Evolutionary conservation across 1,140 invertebrate genomes (phyloP), one percentile per base, ranked within the genome.

Genomic region (Phocides pigmalion): DNA sequence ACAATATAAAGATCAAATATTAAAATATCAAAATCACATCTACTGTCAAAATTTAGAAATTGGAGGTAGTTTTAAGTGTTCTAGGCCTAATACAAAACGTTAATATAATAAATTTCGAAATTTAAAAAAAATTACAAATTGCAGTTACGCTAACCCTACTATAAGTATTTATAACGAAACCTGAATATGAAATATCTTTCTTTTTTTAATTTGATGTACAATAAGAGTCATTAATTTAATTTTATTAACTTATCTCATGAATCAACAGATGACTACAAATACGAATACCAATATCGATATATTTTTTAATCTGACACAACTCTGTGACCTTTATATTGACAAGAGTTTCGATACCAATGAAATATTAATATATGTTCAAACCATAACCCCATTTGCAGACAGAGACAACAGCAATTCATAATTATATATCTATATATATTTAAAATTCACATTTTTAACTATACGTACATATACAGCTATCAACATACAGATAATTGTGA

Each of bases 401-500:
- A 49, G 22, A 32, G 22, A 28, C 47, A 28, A 14, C 22, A 4
- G 47, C 47, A 14, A 50, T 50, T 50, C 22, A 50, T 35, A 35
- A 32, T 35, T 9, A 32, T 50, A 28, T 28, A 49, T 50, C 0
- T 50, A 50, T 39, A 12, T 15, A 54, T 39, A 25, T 19, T 66
- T 54, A 59, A 42, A 53, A 61, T 50, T 59, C 64, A 66, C 64
- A 66, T 66, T 35, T 32, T 12, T 39, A 58, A 50, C 32, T 65
- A 50, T 39, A 39, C 35, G 35, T 50, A 50, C 51, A 73, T 44
- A 68, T 53, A 65, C 16, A 68, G n/a, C 3, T 69, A 72, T 70
- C 70, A 70, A 76, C 71, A 81, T 74, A 70, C 47, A 75, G 42
- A 70, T 63, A 65, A 81, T 81, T 73, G 76, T 78, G 79, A 79